Conservation (phyloP, 2,888 invertebrate species). For the Nemurella pictetii region DNA sequence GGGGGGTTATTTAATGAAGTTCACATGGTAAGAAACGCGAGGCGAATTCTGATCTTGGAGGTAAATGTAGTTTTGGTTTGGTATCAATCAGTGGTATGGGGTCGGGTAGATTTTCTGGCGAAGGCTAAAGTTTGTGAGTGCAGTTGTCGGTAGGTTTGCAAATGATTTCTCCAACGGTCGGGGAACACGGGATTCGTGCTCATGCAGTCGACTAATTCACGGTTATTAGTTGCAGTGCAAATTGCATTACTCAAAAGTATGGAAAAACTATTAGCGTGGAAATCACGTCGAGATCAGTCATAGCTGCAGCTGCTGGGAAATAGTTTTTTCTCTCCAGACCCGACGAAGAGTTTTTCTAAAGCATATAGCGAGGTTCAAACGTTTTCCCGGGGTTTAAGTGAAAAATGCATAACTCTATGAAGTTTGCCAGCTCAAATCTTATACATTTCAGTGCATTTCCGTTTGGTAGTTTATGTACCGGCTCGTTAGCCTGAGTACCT, state of each 20-base stretch:
- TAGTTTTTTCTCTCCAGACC: not conserved
- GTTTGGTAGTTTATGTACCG: not conserved
- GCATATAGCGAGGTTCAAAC: not conserved
- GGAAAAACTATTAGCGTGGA: not conserved
- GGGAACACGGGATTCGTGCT: too few relatives aligned
- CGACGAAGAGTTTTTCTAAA: not conserved
- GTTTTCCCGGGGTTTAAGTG: not conserved
- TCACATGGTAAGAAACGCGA: not conserved
- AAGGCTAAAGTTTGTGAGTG: too few relatives aligned
- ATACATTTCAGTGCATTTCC: not conserved
- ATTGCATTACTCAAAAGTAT: not conserved
- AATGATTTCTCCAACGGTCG: too few relatives aligned
- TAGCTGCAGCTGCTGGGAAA: too few relatives aligned
- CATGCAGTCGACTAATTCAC: not conserved
- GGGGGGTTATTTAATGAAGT: not conserved
- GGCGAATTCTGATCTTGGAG: not conserved
- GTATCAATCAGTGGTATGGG: not conserved
- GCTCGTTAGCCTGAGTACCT: conserved; percentile 2
- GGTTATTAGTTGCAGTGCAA: not conserved
- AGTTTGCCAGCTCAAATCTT: not conserved
- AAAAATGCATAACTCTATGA: not conserved
- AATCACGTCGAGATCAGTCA: not conserved
- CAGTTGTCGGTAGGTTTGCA: too few relatives aligned
- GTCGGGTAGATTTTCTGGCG: not conserved
- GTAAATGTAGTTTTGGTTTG: not conserved